Conservation (phyloP, 2,113 vertebrate species). For the Cepphus grylle region DNA sequence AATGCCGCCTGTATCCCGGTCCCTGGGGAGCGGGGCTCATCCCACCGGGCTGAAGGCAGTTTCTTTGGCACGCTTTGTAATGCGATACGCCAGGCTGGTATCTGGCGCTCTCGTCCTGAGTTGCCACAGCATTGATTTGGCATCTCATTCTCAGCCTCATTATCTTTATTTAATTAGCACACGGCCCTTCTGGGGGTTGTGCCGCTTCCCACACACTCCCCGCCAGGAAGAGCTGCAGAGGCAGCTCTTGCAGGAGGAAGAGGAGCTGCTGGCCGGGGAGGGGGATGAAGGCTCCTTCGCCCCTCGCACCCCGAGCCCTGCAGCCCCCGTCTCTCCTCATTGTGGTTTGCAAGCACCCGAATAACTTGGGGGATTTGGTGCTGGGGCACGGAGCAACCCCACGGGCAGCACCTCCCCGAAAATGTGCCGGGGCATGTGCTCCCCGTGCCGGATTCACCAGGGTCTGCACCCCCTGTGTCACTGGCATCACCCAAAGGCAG, state of each 20-base stretch:
- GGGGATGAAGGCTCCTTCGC: background rate
- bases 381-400: background rate
- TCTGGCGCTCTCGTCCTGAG: conserved; percentile 25
- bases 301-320: background rate
- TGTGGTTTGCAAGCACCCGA: background rate
- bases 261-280: background rate
- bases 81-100: conserved; percentile 18
- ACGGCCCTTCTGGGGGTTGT: conserved; percentile 45
- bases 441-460: fast-evolving
- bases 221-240: background rate
- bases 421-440: background rate
- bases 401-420: fast-evolving
- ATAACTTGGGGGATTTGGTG: background rate
- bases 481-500: background rate
- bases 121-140: conserved; percentile 65
- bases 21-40: conserved; percentile 38
- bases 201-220: conserved; percentile 31
- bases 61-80: conserved; percentile 50
- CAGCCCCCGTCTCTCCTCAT: background rate
- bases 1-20: conserved; percentile 13
- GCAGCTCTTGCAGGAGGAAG: background rate
- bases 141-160: conserved; percentile 61
- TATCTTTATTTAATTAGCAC: conserved; percentile 65
- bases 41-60: conserved; percentile 8
- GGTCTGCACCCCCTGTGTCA: background rate